Percentiles rank a stretch among this genome's conserved stretches.
These are phyloP conservation scores for Trichogramma dendrolimi DNA, from an alignment of 2,888 invertebrate genomes.

Conservation along the genomic window DNA sequence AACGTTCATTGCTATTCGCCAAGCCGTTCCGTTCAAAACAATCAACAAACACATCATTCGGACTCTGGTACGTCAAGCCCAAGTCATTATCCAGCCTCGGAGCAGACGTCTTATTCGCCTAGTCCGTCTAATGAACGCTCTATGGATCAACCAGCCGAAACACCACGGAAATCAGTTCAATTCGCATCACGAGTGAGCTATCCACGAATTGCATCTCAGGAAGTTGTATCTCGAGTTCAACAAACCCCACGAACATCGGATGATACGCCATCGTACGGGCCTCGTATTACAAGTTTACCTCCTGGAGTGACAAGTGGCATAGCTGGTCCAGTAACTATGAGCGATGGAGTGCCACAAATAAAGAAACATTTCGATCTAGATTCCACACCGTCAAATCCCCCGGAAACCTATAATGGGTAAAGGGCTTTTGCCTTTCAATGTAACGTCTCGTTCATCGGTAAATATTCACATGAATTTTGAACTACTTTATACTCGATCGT, in stretches of 20 bases:
- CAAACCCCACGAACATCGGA: conserved; percentile 18
- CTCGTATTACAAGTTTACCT: conserved; percentile 48
- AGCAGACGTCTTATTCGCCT: conserved; percentile 23
- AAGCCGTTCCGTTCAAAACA: conserved; percentile 15
- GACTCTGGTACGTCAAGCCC: neutral
- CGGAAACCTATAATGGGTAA: conserved; percentile 54
- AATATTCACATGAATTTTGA: neutral
- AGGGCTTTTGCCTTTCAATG: conserved; percentile 78
- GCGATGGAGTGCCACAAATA: conserved; percentile 44
- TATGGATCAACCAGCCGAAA: conserved; percentile 36
- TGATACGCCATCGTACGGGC: conserved; percentile 37
- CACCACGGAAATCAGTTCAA: conserved; percentile 36
- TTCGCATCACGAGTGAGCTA: conserved; percentile 10
- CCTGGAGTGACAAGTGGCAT: conserved; percentile 49
- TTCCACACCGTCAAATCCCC: conserved; percentile 39
- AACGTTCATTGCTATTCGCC: conserved; percentile 22
- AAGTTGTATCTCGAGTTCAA: neutral
- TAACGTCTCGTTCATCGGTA: conserved; percentile 64
- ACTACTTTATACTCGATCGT: neutral
- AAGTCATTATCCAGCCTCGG: neutral
- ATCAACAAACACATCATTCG: conserved; percentile 14
- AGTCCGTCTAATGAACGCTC: conserved; percentile 27
- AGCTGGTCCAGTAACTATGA: conserved; percentile 46
- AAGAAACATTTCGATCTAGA: conserved; percentile 41
- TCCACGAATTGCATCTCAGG: conserved; percentile 7